Evolutionary conservation across 2,888 invertebrate genomes (phyloP), one percentile per base, ranked within the genome.

Genomic region (Elysia crispata): DNA sequence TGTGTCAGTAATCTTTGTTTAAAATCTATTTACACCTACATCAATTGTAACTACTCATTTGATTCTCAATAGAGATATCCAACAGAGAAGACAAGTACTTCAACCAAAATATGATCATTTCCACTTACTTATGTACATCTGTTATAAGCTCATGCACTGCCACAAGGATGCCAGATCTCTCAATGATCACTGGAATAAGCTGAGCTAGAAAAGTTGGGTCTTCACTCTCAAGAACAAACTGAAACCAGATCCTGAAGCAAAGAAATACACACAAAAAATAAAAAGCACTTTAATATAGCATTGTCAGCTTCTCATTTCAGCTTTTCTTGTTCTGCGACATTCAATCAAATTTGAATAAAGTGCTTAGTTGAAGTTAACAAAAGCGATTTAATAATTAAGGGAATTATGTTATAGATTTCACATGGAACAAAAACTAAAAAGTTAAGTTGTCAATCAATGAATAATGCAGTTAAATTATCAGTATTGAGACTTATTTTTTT

Each of bases 141-240:
- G 76, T 80, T 81, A 89, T 85, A 78, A 86, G 89, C 30, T 86
- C 88, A 31, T 86, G 85, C 57, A 89, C 86, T 25, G 86, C 85
- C 81, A 86, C 90, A 57, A 90, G 81, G 64, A 89, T 76, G 1
- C 86, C 86, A 31, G 87, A 87, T 76, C 90, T 86, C 79, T 91
- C 90, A 73, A 90, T 75, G 8, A 91, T 76, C 13, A 89, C 89
- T n/a, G 90, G 88, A 41, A 91, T 62, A 57, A 90, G 80, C 33
- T 87, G 86, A n/a, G 82, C 82, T 1, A 84, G 86, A 74, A 91
- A 86, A 3, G 86, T 86, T 54, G 81, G 66, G n/a, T 85, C 86
- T 5, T 85, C 87, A 54, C 89, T 87, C 57, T 88, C 87, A 54
- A 87, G 70, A 13, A 90, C 84, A 13, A 86, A 88, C 33, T 87